These are phyloP conservation scores for Drosophila simulans DNA, from an alignment of 1,140 invertebrate genomes.

Conservation along the genomic window DNA sequence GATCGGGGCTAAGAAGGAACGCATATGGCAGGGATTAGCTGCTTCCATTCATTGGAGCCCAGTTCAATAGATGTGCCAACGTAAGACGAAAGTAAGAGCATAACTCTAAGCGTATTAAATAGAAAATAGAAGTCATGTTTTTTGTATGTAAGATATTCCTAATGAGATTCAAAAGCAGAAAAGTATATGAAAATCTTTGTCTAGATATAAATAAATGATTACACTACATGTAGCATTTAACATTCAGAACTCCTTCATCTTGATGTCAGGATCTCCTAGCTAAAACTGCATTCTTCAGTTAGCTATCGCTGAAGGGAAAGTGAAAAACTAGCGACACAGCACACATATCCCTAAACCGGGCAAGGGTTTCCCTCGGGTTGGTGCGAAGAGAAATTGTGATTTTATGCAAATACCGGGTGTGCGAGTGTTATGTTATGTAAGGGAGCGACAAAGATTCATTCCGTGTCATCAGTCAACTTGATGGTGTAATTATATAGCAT, in stretches of 20 bases:
- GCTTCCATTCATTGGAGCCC: conserved; percentile 12
- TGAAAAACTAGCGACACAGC: background rate
- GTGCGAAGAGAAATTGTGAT: conserved; percentile 72
- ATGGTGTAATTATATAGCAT: conserved; percentile 84
- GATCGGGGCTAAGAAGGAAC: conserved; percentile 60
- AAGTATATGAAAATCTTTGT: no score
- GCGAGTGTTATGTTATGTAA: conserved; percentile 47
- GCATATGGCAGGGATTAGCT: conserved; percentile 48
- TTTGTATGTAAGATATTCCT: background rate
- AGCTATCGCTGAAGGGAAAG: background rate
- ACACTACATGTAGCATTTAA: background rate
- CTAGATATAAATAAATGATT: background rate
- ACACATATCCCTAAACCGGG: conserved; percentile 26
- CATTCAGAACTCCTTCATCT: background rate
- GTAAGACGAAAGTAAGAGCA: background rate
- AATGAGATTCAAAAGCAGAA: no score
- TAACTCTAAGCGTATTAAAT: conserved; percentile 2
- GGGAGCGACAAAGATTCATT: conserved; percentile 84
- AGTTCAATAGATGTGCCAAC: conserved; percentile 14
- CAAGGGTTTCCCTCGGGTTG: conserved; percentile 31
- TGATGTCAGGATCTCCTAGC: background rate
- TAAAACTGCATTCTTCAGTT: background rate
- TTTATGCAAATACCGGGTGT: conserved; percentile 71
- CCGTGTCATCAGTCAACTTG: conserved; percentile 84
- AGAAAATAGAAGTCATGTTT: conserved; percentile 7